phyloP scores from a whole-genome alignment of 37 sponge, comb jelly and placozoan species.

The Geodia barretti region DNA sequence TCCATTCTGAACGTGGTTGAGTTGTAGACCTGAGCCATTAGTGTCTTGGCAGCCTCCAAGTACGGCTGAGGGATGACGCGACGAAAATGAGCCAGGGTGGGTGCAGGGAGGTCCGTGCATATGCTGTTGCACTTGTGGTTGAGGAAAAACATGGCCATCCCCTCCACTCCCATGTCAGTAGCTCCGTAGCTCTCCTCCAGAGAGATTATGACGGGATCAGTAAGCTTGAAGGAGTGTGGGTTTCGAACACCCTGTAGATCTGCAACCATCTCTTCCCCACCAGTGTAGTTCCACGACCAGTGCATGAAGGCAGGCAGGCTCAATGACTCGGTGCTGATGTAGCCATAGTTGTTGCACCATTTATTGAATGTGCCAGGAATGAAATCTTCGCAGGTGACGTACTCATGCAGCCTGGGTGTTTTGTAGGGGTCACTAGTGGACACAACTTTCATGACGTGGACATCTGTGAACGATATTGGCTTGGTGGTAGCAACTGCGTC shows the following conservation, averaged over 20 bases:
- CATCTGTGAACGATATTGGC: constrained; percentile 29
- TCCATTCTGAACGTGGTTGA: constrained; percentile 14
- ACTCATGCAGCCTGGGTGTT: constrained; percentile 12
- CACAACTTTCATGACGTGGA: constrained; percentile 22
- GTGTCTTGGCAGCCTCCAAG: neutral
- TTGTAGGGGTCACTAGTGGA: neutral
- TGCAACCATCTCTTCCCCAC: constrained; percentile 33
- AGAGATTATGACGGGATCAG: constrained; percentile 30
- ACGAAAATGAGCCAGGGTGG: neutral
- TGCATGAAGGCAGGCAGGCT: constrained; percentile 41
- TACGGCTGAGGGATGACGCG: neutral
- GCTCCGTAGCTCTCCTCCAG: neutral
- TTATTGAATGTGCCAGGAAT: constrained; percentile 26
- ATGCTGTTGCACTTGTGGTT: constrained; percentile 24
- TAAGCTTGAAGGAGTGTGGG: constrained; percentile 7
- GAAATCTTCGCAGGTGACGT: constrained; percentile 26
- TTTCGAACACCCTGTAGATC: constrained; percentile 45
- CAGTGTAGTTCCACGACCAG: constrained; percentile 42
- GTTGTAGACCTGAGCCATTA: neutral
- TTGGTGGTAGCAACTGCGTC: neutral
- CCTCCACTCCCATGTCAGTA: constrained; percentile 44
- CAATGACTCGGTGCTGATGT: neutral
- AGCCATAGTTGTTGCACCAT: constrained; percentile 44
- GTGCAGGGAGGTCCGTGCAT: constrained; percentile 6
- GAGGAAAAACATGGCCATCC: constrained; percentile 33